Evolutionary conservation across 2,888 invertebrate genomes (phyloP), one percentile per base, ranked within the genome.

Genomic region (Germaria angustata): DNA sequence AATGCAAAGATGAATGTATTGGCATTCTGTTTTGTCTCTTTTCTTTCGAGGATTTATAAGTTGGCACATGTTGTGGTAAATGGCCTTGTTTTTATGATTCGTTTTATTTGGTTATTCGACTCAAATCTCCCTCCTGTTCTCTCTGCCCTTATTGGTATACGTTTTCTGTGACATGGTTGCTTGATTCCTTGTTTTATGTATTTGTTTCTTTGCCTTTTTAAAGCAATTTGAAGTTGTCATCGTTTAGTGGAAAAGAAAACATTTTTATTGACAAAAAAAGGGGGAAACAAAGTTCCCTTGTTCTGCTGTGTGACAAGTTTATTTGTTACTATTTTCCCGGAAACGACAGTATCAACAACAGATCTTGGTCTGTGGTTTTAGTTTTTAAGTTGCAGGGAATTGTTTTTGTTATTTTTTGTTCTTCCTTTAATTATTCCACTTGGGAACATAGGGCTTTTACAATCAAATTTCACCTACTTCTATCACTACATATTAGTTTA

Each of bases 11-110:
- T 72, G 63, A 41, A 44, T 32, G 55, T 73, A 32, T 55, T 20
- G 20, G 17, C 4, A n/a, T n/a, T n/a, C n/a, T n/a, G n/a, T n/a
- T n/a, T n/a, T n/a, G n/a, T n/a, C n/a, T n/a, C n/a, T n/a, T 53
- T n/a, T 17, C 53, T 1, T 13, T 13, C 24, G 63, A 49, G 39
- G 32, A 69, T 59, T 80, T 83, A 57, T n/a, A 69, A 44, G 73
- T 73, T 77, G 84, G 72, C 84, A 80, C 84, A 84, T 84, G 84
- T 81, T 84, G 84, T 55, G 84, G 84, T 84, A 80, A 84, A 84
- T 73, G 44, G 78, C 65, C 76, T 65, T 53, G 46, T 73, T 80
- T 80, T 76, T 65, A 53, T 83, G 57, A 7, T 53, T 59, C 36
- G 65, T 68, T 65, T 55, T 41, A 6, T 44, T 6, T 17, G 24